These are phyloP conservation scores for Diplodus sargus DNA, from an alignment of 2,797 vertebrate genomes.

Conservation along the genomic window DNA sequence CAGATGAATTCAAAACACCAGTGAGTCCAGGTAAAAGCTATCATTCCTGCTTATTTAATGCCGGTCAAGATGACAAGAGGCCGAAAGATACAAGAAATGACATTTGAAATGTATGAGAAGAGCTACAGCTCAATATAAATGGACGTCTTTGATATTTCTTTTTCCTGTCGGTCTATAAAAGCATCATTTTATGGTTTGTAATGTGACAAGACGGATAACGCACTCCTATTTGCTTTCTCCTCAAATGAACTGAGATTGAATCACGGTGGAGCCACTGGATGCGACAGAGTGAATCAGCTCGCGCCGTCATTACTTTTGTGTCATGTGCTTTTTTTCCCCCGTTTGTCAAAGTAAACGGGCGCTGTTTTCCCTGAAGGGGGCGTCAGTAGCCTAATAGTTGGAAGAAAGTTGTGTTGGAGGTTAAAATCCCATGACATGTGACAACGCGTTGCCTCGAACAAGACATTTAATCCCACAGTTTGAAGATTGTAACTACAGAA, in stretches of 20 bases:
- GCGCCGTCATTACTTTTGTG: neutral
- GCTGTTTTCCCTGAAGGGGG: slow-evolving; percentile 41
- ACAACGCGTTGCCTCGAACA: neutral
- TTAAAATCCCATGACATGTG: neutral
- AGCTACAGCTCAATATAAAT: neutral
- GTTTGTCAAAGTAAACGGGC: slow-evolving; percentile 7
- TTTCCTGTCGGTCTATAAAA: neutral
- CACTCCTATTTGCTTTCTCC: neutral
- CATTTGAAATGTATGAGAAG: neutral
- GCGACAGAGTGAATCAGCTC: neutral
- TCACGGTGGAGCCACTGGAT: neutral
- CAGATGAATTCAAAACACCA: neutral
- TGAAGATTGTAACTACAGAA: neutral
- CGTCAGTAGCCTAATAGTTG: slow-evolving; percentile 17
- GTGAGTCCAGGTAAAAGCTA: slow-evolving; percentile 6
- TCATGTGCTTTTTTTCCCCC: slow-evolving; percentile 8
- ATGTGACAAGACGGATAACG: neutral
- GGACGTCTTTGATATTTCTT: neutral
- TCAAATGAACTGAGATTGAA: slow-evolving; percentile 17
- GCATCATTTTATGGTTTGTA: neutral
- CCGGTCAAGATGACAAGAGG: neutral
- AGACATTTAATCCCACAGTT: neutral
- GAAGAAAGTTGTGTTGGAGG: neutral
- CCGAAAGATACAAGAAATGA: neutral
- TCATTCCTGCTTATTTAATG: slow-evolving; percentile 9